Evolutionary conservation across 2,797 vertebrate genomes (phyloP), one percentile per base, ranked within the genome.

Genomic region (Octomys mimax): DNA sequence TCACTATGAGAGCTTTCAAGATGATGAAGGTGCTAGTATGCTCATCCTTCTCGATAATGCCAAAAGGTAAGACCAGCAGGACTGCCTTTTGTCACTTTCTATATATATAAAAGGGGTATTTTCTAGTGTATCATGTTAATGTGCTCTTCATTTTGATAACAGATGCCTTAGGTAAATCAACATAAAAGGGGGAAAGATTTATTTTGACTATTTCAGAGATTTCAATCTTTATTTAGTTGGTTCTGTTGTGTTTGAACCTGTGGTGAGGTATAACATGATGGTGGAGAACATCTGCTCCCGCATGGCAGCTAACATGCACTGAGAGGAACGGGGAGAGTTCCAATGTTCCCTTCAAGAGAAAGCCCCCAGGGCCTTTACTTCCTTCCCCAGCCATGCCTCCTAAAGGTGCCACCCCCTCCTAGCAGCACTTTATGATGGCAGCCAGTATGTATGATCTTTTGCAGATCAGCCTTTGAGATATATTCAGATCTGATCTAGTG

Each of bases 1-100:
- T 98, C 99, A 99, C 98, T 99, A 99, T 3, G 99, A 99, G 99
- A 99, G 99, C 84, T 99, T 99, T 98, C 99, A 99, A 98, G 99
- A 99, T 0, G 99, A 99, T 0, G 99, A 99, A 21, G 99, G 99
- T 1, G 99, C 99, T 93, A 99, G 99, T 94, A 99, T 99, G 99
- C 99, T 99, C 89, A 99, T 99, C 97, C 99, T 99, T 77, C 98
- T 99, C 18, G 99, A 99, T 96, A 99, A 99, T 39, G 99, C 99
- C 91, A 99, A 99, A 98, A 99, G 99, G 99, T 99, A 87, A 89
- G 98, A 13, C 54, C 28, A 9, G 64, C 31, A 26, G 66, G 61
- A 8, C 42, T 14, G 0, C 33, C 36, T 61, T 62, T 22, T 26
- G 1, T 54, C 83, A 0, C 28, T 61, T 16, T 92, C 77, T 57